Conservation (phyloP, 2,888 invertebrate species). For the Aphrophora alni region DNA sequence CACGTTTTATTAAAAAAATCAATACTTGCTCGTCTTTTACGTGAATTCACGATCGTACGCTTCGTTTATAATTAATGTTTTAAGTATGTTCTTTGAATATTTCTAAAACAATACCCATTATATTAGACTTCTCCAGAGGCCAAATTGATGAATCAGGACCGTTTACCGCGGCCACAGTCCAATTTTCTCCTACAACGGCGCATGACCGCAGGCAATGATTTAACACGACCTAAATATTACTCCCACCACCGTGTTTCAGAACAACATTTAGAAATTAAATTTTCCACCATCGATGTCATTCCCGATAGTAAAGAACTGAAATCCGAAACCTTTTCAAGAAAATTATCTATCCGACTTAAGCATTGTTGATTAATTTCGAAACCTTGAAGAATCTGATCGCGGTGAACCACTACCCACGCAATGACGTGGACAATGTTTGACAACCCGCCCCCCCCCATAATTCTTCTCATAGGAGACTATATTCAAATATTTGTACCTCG, state of each 20-base stretch:
- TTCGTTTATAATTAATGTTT: too few species aligned
- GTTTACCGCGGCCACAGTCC: neutral
- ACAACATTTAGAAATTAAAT: neutral
- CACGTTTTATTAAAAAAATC: too few species aligned
- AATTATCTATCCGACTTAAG: neutral
- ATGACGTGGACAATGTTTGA: neutral
- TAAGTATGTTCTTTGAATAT: too few species aligned
- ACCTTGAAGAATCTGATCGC: neutral
- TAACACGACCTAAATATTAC: too few species aligned
- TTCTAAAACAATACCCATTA: too few species aligned
- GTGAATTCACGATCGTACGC: too few species aligned
- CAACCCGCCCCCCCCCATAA: neutral
- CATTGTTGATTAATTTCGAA: neutral
- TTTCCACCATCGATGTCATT: neutral
- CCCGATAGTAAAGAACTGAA: neutral
- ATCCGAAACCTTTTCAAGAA: neutral
- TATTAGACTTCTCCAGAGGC: too few species aligned
- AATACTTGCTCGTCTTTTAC: too few species aligned
- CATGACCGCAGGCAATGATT: neutral
- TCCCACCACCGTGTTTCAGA: neutral
- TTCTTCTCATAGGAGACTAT: too few species aligned
- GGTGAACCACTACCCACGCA: neutral
- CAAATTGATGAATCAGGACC: too few species aligned
- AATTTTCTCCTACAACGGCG: neutral
- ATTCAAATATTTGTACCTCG: constrained; percentile 3